Evolutionary conservation across 2,113 vertebrate genomes (phyloP), one percentile per base, ranked within the genome.

Genomic region (Axis porcinus): DNA sequence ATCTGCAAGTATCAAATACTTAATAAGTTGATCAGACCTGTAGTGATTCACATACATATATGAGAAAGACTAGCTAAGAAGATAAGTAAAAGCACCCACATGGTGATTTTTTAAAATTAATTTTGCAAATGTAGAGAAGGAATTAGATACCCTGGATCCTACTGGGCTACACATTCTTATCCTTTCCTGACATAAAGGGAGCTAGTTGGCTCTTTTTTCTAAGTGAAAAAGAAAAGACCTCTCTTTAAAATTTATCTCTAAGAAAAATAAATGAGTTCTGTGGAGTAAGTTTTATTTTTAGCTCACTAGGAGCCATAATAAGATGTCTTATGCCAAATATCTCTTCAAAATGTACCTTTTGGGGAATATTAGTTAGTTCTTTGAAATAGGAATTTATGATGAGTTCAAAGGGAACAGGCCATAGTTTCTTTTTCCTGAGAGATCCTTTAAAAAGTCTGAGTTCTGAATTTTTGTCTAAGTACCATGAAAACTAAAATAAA

Each of bases 401-500:
- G 85, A 25, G 23, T 76, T 88, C 58, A 55, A 57, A 45, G 45
- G 2, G 9, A 94, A 23, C 8, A 36, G 90, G 16, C 52, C 50
- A 10, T 33, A 12, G 36, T 40, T 89, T 74, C 47, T 70, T 93
- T 87, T 58, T 67, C 55, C 92, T 47, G 45, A 79, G 27, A n/a
- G 85, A 47, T 6, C 40, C 45, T 95, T 74, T 67, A 33, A 91
- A 86, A 96, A 13, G 57, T 17, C 78, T n/a, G 70, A 57, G 57
- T 60, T 95, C 47, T 82, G 89, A 78, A 21, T 3, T 91, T 94
- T 79, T 60, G 76, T 86, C 25, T 40, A 30, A n/a, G 30, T 14
- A n/a, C 67, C 67, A 55, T 55, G 83, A 84, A 88, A 94, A 55
- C 27, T 50, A 91, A 94, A 97, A 91, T 90, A 70, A 95, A 95